phyloP scores from a whole-genome alignment of 2,888 invertebrate genomes.

The Alentia gelatinosa region DNA sequence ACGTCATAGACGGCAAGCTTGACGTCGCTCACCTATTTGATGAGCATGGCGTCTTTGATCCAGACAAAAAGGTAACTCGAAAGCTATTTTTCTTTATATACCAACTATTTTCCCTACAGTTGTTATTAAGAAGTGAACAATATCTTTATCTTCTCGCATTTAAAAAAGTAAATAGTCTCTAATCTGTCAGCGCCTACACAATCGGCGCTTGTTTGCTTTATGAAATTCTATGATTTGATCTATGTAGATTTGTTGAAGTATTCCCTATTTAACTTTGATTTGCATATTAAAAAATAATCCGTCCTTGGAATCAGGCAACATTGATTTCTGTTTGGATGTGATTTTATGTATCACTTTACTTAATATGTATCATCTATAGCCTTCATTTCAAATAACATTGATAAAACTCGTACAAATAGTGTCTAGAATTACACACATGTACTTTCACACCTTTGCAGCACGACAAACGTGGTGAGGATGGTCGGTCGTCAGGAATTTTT shows the following conservation, averaged over 20 bases:
- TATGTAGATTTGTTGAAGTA: too few relatives aligned
- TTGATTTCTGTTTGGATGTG: too few relatives aligned
- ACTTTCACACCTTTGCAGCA: not conserved
- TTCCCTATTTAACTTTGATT: too few relatives aligned
- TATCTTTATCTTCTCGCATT: too few relatives aligned
- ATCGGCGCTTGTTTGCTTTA: not conserved
- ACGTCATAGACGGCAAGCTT: conserved; percentile 25
- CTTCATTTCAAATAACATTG: too few relatives aligned
- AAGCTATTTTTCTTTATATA: not conserved
- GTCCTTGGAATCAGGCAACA: too few relatives aligned
- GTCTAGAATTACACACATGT: too few relatives aligned
- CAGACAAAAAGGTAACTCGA: conserved; percentile 56
- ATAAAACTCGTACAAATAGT: too few relatives aligned
- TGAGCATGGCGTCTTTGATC: conserved; percentile 45
- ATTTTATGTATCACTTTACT: too few relatives aligned
- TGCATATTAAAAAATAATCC: too few relatives aligned
- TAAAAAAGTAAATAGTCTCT: not conserved
- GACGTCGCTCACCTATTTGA: conserved; percentile 45
- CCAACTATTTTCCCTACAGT: not conserved
- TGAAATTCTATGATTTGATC: not conserved
- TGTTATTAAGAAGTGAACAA: not conserved
- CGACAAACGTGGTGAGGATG: conserved; percentile 37
- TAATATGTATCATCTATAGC: too few relatives aligned
- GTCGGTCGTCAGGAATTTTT: conserved; percentile 56
- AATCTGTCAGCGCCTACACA: too few relatives aligned